Percentiles rank a stretch among this genome's conserved stretches.
Conservation (phyloP, 2,888 invertebrate species). For the Leptinotarsa rubiginosa region DNA sequence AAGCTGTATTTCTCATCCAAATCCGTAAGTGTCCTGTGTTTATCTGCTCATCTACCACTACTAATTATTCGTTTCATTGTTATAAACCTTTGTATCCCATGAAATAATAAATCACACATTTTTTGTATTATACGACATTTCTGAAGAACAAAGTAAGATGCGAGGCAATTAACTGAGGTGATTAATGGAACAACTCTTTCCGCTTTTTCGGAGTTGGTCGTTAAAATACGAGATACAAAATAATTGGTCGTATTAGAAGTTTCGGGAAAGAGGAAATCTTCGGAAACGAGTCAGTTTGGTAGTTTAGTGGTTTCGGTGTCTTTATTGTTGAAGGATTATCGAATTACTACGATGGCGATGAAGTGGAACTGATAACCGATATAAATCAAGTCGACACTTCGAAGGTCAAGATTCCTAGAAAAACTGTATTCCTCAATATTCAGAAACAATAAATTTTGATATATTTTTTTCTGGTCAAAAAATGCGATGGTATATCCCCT, state of each 20-base stretch:
- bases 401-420: no score
- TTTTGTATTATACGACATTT: slow-evolving; percentile 2
- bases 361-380: no score
- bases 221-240: slow-evolving; percentile 6
- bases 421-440: no score
- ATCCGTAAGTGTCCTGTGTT: slow-evolving; percentile 9
- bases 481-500: no score
- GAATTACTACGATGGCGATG: not conserved
- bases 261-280: slow-evolving; percentile 1
- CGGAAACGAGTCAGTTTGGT: not conserved
- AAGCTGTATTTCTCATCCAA: not conserved
- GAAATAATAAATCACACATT: slow-evolving; percentile 16
- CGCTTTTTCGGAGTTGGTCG: slow-evolving; percentile 6
- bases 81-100: not conserved
- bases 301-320: not conserved
- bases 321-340: not conserved
- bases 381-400: no score
- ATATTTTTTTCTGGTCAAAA: no score
- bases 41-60: not conserved
- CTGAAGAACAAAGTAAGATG: slow-evolving; percentile 21
- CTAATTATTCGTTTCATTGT: slow-evolving; percentile 13
- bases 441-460: no score
- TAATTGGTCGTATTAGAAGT: not conserved
- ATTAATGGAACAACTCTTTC: slow-evolving; percentile 30
- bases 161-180: slow-evolving; percentile 26